Evolutionary conservation across 2,888 invertebrate genomes (phyloP).

Genomic region (Lamproptera curius): DNA sequence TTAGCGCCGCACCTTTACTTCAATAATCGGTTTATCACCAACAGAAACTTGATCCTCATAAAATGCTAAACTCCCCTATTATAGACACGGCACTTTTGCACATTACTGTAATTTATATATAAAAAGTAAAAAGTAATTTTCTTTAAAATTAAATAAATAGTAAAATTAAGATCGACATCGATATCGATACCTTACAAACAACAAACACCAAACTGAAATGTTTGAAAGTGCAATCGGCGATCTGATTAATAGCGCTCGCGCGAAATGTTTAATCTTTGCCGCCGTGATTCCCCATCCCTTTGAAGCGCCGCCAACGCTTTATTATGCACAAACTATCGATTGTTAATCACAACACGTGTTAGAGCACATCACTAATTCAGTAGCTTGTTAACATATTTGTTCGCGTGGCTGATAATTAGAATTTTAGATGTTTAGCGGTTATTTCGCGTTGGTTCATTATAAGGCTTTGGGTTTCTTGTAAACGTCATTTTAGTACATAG

Average conservation of each 20-base stretch:
- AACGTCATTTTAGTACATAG: no score
- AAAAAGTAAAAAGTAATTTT: no score
- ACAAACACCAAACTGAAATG: slow-evolving; percentile 50
- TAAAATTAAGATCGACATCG: slow-evolving; percentile 6
- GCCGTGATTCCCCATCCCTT: slow-evolving; percentile 57
- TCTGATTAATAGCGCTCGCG: slow-evolving; percentile 75
- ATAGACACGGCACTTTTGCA: no score
- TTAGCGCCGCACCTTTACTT: no score
- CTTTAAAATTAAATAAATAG: no score
- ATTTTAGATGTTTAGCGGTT: slow-evolving; percentile 4
- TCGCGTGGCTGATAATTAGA: slow-evolving; percentile 12
- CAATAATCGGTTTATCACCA: no score
- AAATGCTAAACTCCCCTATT: no score
- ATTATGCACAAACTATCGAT: slow-evolving; percentile 70
- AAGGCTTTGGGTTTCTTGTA: no score
- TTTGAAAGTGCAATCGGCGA: slow-evolving; percentile 76
- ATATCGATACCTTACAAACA: slow-evolving; percentile 35
- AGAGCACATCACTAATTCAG: slow-evolving; percentile 34
- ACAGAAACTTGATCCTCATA: no score
- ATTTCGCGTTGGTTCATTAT: no score
- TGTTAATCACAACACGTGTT: slow-evolving; percentile 30
- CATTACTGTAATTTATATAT: no score
- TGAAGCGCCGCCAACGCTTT: slow-evolving; percentile 37
- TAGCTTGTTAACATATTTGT: slow-evolving; percentile 13
- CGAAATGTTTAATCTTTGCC: slow-evolving; percentile 75